Evolutionary conservation across 2,888 invertebrate species (phyloP), one percentile per base, ranked within the genome.

Genomic region (Acrobasis suavella): DNA sequence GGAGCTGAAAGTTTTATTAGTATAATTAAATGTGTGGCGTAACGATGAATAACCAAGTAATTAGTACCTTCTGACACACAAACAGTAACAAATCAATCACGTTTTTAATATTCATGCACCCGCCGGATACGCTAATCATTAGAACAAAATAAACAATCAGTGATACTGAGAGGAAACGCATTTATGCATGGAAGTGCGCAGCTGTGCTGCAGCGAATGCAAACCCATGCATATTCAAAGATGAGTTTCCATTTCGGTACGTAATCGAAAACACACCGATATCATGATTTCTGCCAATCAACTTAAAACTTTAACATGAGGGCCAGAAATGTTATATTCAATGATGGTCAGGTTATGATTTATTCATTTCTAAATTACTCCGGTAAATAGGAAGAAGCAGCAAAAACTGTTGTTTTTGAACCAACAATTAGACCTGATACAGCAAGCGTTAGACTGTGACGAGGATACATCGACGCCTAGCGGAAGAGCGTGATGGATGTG

Each of bases 221-320:
- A 83, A 81, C 78, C 75, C 84, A 89, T 89, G 76, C 85, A 91
- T 90, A 91, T 91, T 90, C 89, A 90, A 89, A 90, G 87, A 88
- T 89, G 85, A 77, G 86, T 89, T 89, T 89, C 84, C 87, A 90
- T 89, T 91, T 89, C 84, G 85, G 82, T 85, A 80, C 85, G 87
- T 87, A 91, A 89, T 89, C 89, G 87, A 88, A 87, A 90, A 87
- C 81, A 80, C 77, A 81, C 80, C 78, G 75, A 77, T 77, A 77
- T 75, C 71, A 74, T 65, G 68, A 67, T 67, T 58, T 62, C 64
- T 67, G 75, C 71, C 79, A 78, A 77, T 73, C 81, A 74, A 89
- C 76, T 77, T 68, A 64, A 70, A 71, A 78, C 86, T 78, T 70
- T 85, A 87, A 76, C 62, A 22, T 52, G 49, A 61, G 58, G 38